These are phyloP conservation scores for Encarsia formosa DNA, from an alignment of 2,888 invertebrate genomes.

Conservation along the genomic window DNA sequence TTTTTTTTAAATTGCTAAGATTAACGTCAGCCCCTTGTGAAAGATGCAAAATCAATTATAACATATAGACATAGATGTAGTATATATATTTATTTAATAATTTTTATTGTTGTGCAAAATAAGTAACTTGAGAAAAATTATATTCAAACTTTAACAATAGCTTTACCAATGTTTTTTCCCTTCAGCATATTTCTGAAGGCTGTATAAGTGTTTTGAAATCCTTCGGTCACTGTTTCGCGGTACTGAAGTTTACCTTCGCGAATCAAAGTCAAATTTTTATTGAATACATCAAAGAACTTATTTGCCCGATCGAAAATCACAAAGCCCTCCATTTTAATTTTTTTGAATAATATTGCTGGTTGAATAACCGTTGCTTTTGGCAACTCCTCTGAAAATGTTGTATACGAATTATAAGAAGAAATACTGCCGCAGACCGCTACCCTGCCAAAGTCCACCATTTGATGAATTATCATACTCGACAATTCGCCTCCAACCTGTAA, in stretches of 20 bases:
- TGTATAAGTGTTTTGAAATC: constrained; percentile 70
- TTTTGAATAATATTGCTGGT: constrained; percentile 55
- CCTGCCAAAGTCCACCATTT: constrained; percentile 62
- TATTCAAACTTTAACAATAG: constrained; percentile 62
- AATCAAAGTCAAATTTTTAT: constrained; percentile 62
- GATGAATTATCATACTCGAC: constrained; percentile 57
- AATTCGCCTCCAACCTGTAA: constrained; percentile 65
- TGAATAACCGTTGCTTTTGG: constrained; percentile 57
- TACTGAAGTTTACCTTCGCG: constrained; percentile 66
- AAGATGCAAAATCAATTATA: no score
- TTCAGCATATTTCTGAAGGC: constrained; percentile 64
- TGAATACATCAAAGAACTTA: constrained; percentile 62
- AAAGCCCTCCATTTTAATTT: constrained; percentile 64
- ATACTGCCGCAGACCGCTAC: constrained; percentile 65
- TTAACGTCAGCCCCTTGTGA: no score
- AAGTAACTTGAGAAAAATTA: no score
- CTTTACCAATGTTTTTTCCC: constrained; percentile 70
- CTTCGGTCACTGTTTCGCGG: constrained; percentile 65
- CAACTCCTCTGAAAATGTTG: constrained; percentile 44
- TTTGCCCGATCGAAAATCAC: constrained; percentile 55
- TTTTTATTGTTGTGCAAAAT: no score
- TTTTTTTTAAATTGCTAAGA: no score
- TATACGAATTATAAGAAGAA: constrained; percentile 60
- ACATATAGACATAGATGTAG: no score
- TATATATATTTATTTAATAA: no score